Conservation (phyloP, 2,113 vertebrate species). For the Mobula hypostoma region DNA sequence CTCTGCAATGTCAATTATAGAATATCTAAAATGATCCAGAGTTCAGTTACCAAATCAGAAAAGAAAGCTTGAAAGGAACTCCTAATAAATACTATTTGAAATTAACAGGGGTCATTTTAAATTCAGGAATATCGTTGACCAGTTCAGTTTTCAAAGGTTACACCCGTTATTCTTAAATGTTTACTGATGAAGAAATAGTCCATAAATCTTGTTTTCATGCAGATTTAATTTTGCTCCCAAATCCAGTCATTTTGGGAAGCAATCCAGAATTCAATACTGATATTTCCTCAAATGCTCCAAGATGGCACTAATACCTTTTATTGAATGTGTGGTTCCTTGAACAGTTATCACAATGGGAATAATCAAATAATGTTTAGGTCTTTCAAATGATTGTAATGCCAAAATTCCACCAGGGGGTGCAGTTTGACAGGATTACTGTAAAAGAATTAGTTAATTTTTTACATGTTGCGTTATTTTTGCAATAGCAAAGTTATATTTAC, state of each 20-base stretch:
- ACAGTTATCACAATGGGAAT: neutral
- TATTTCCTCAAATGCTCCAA: neutral
- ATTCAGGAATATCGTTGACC: neutral
- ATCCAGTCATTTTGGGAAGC: neutral
- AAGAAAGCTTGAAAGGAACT: neutral
- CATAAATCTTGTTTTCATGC: neutral
- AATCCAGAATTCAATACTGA: neutral
- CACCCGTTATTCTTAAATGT: neutral
- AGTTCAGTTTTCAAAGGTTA: neutral
- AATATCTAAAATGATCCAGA: neutral
- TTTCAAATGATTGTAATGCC: neutral
- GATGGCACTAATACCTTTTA: neutral
- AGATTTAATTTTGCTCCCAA: neutral
- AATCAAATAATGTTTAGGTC: neutral
- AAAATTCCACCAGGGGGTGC: conserved; percentile 15
- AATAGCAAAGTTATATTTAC: too few relatives aligned
- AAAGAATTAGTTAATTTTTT: neutral
- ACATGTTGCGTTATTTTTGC: too few relatives aligned
- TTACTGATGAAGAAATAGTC: neutral
- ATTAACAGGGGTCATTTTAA: neutral
- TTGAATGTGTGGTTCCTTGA: neutral
- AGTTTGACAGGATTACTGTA: neutral
- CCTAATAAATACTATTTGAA: neutral
- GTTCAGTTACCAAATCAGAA: neutral
- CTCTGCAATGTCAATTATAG: neutral